Evolutionary conservation across 2,888 invertebrate genomes (phyloP), one percentile per base, ranked within the genome.

Genomic region (Pyrocoelia pectoralis): DNA sequence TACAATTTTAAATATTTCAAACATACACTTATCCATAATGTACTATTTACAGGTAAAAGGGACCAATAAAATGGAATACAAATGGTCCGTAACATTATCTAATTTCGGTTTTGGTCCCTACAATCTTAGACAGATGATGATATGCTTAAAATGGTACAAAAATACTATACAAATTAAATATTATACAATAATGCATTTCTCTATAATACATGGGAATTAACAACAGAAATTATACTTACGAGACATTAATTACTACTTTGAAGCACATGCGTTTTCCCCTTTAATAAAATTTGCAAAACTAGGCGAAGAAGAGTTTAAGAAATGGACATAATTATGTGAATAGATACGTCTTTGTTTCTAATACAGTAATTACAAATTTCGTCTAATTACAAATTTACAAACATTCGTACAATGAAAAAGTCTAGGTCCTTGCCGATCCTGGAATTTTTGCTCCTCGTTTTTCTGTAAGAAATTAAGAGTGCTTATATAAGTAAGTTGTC

Each of bases 221-320:
- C n/a, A 10, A 48, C 24, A n/a, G 57, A 28, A 56, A 24, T 24
- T 24, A 24, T 24, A 8, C 8, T 24, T 24, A 24, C n/a, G 13
- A 40, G 15, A 18, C 19, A 15, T 46, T 13, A 41, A 3, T 17
- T 46, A 17, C 29, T 29, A 50, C 29, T 19, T 50, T 51, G 55
- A 66, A 66, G 66, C 66, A 61, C 57, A 62, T 66, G 53, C 56
- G 58, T 66, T 66, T 66, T 66, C 66, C 66, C 66, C 66, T 62
- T 66, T 50, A 48, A 18, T 17, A 24, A 24, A 24, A 24, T 24
- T 24, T 24, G 24, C 24, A 24, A 24, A 24, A 3, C 3, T 5
- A 24, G 8, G 8, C 8, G 24, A 24, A 5, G 8, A 24, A 24
- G 8, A 24, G 8, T 3, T 24, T 3, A 8, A 24, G 24, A 8